Base-by-base conservation (phyloP, 2,888 invertebrate species). In the Dascillus cervinus region DNA sequence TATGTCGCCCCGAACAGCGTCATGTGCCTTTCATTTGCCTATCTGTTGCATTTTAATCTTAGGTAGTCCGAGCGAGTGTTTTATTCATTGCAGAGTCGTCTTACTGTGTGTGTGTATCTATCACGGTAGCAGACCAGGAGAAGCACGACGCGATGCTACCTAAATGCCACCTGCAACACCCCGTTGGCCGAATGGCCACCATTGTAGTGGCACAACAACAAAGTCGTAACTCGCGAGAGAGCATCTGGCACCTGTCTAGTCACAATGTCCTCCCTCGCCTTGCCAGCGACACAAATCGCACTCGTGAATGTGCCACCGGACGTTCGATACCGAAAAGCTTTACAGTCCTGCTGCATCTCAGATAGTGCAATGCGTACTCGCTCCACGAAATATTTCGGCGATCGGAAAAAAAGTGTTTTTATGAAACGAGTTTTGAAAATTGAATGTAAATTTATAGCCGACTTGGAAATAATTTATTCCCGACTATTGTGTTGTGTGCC, bases 231-330 rank as follows among this genome's bases (percentile, higher is more conserved):
- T 41, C 32, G 37, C 30, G 13, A 27, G 34, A 23, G 20, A 31
- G 32, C 39, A 37, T 32, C 42, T 42, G 37, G 37, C 27, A 34
- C 34, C 39, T 43, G 36, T 41, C 36, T 36, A 34, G 34, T 33
- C 32, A 22, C 32, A 36, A 40, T 37, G 39, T 42, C 34, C 37
- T 43, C 37, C 41, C 28, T 38, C 29, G 41, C 35, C 38, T 29
- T 29, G 39, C 34, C 26, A 39, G 31, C 37, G 28, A 44, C 51
- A 49, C 48, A 48, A 49, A 51, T 51, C 43, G 49, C 44, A 34
- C 29, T 42, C 47, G 44, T 44, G 44, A 49, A 49, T 43, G 47
- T 46, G 49, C 52, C 48, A 47, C 49, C 43, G 49, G 44, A 49
- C 46, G 34, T 46, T 37, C 29, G 28, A 23, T 34, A 27, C 31